Base-by-base conservation (phyloP, 37 sponge, comb jelly and placozoan species). In the Ephydatia muelleri region DNA sequence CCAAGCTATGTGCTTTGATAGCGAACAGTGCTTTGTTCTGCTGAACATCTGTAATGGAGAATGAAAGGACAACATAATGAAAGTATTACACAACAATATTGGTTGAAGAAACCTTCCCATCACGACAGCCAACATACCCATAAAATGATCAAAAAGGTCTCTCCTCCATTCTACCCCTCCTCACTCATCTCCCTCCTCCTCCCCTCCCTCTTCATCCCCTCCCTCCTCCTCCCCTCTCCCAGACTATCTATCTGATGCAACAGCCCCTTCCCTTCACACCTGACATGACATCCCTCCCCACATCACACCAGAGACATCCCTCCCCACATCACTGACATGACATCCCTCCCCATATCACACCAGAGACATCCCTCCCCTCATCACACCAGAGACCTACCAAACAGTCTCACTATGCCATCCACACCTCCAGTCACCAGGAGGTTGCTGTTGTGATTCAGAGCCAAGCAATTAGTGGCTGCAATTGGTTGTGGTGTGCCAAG, bases 361-460 rank as follows among this genome's bases (percentile, higher is more conserved):
- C 26, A 26, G n/a, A n/a, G n/a, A n/a, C n/a, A n/a, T n/a, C n/a
- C n/a, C n/a, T n/a, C n/a, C n/a, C n/a, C n/a, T n/a, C n/a, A 12
- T 2, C 28, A 25, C 71, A 32, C 6, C 68, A 9, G 23, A 35
- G 19, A 49, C 85, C 22, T 72, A 93, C 94, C 94, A 87, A 84
- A 96, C 38, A 98, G 74, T 30, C 99, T 73, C 38, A 98, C 87
- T 87, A 92, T 89, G 13, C 99, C 99, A 86, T 99, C 99, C 14
- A 77, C 82, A 4, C 88, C 95, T 65, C 99, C 99, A 78, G 94
- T 88, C 66, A 97, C 81, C 49, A 99, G 78, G 23, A 99, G 82
- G 67, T 88, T 99, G 33, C 97, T 94, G 78, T 97, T 97, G 87
- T 97, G 97, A 80, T 99, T 99, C 87, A 95, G 97, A 22, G 91